Evolutionary conservation across 23 tunicate genomes (phyloP).

Genomic region (Phallusia fumigata): DNA sequence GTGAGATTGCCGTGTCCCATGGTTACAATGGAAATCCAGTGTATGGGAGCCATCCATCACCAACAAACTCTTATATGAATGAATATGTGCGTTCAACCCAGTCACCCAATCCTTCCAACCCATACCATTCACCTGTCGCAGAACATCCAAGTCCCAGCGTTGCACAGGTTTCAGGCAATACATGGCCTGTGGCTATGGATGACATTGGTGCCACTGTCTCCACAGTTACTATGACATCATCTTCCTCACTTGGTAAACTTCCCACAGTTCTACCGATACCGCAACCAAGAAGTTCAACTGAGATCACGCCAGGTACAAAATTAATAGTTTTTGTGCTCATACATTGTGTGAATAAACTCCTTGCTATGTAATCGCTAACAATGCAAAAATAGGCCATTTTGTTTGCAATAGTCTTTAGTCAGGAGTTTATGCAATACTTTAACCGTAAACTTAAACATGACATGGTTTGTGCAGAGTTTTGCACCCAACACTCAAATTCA

Average conservation of each 20-base stretch:
- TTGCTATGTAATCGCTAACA: neutral
- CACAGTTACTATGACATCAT: slow-evolving; percentile 53
- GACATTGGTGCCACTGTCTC: slow-evolving; percentile 42
- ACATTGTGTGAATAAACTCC: no score
- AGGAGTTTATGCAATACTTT: no score
- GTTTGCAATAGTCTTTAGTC: no score
- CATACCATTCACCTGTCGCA: slow-evolving; percentile 8
- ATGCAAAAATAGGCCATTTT: neutral
- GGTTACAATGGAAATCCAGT: neutral
- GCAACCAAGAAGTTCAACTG: slow-evolving; percentile 26
- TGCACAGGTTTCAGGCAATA: slow-evolving; percentile 31
- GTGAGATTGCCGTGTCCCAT: slow-evolving; percentile 8
- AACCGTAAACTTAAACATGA: neutral
- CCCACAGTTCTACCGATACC: slow-evolving; percentile 26
- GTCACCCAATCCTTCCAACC: neutral
- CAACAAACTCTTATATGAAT: neutral
- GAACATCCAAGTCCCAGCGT: slow-evolving; percentile 4
- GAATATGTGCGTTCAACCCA: neutral
- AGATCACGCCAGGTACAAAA: neutral
- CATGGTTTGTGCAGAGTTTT: neutral
- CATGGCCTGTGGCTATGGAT: slow-evolving; percentile 28
- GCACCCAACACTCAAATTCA: slow-evolving; percentile 28
- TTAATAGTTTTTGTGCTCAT: no score
- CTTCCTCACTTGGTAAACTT: slow-evolving; percentile 30
- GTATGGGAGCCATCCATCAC: neutral